Base-by-base conservation (phyloP, 1,140 invertebrate species). In the Chironomus striatipennis region DNA sequence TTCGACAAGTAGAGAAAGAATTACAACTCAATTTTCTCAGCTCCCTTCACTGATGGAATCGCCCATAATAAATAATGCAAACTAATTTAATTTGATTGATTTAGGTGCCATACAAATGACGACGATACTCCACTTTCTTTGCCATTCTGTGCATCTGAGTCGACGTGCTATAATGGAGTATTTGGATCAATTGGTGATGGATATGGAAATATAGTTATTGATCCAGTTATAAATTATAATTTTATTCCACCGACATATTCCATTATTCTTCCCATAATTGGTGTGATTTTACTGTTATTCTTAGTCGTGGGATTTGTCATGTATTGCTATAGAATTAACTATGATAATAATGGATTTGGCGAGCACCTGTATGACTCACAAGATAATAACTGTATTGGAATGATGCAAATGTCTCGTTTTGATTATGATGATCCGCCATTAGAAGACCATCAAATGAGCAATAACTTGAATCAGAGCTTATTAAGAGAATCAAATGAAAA, bases 161-260 rank as follows among this genome's bases (percentile, higher is more conserved):
- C 88, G 1, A 85, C 88, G 20, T 97, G 95, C 79, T 96, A 95
- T 80, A 92, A 91, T 79, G 95, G 95, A 7, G 86, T 94, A 67
- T 85, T 94, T 7, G 93, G 93, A 18, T 90, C 92, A 0, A 96
- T 95, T 79, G 91, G 90, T 15, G 89, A 91, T 77, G 86, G 89
- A 21, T 87, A 88, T 70, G 80, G 83, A 42, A 85, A 86, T 9
- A 80, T 85, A 73, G 82, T 86, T 7, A 83, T 85, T 76, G 81
- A 85, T 75, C 85, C 86, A 12, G 82, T 82, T 15, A 75, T 70
- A 64, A 76, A 77, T 10, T 77, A 83, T 73, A 82, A 83, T 78
- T 78, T 81, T 0, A 83, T 86, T 20, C 83, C 84, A 73, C 83
- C 83, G 2, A 83, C 85, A 4, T 88, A 88, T 81, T 88, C 88